phyloP scores from a whole-genome alignment of 2,888 invertebrate genomes.

The Omphaloscelis lunosa region DNA sequence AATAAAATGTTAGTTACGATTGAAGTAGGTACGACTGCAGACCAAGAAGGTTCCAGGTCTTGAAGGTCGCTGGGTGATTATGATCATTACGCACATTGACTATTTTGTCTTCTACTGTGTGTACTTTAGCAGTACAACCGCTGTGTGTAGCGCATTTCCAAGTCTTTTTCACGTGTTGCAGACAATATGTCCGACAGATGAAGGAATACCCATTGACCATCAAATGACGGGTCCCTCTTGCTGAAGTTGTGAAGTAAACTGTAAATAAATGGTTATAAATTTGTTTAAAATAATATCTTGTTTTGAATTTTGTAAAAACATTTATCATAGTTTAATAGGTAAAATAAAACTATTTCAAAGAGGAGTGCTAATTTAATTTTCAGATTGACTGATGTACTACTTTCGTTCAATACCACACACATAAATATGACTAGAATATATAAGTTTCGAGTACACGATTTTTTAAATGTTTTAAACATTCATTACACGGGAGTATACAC shows the following conservation, averaged over 20 bases:
- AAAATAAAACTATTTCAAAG: conserved; percentile 20
- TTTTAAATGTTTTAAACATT: conserved; percentile 3
- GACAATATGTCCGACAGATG: conserved; percentile 81
- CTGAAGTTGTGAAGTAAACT: conserved; percentile 81
- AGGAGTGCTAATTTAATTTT: conserved; percentile 20
- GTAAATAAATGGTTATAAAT: conserved; percentile 66
- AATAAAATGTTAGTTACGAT: conserved; percentile 15
- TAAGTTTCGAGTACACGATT: background rate
- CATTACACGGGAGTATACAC: background rate
- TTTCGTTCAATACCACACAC: background rate
- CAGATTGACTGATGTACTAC: background rate
- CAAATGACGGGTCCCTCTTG: conserved; percentile 79
- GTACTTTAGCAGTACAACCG: conserved; percentile 81
- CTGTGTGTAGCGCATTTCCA: conserved; percentile 80
- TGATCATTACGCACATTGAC: conserved; percentile 77
- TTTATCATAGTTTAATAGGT: background rate
- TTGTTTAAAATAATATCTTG: conserved; percentile 14
- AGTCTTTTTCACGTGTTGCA: conserved; percentile 79
- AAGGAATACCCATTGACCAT: conserved; percentile 80
- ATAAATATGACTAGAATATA: conserved; percentile 12
- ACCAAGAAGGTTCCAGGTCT: conserved; percentile 57
- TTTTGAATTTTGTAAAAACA: background rate
- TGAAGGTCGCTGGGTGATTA: conserved; percentile 70
- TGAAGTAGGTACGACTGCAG: conserved; percentile 53
- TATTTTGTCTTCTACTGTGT: conserved; percentile 79